A percentile compares a stretch with the other conserved stretches of the same genome.
Conservation (phyloP, 2,888 invertebrate species). For the Sclerodermus sp. region DNA sequence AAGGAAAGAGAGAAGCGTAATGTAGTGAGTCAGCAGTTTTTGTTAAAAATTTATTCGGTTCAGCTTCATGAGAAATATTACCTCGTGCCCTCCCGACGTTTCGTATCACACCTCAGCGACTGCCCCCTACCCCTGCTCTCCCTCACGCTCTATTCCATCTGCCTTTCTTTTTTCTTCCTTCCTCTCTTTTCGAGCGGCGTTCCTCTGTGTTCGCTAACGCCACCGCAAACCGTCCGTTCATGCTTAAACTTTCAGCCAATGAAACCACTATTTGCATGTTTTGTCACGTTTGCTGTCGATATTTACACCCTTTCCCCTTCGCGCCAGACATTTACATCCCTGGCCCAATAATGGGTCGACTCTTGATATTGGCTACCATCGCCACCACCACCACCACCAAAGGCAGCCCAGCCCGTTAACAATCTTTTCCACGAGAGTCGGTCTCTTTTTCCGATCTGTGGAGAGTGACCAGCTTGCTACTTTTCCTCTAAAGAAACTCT, state of each 20-base stretch:
- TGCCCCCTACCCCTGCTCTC: slow-evolving; percentile 18
- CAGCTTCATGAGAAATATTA: slow-evolving; percentile 38
- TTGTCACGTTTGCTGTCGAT: too few relatives aligned
- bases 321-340: too few relatives aligned
- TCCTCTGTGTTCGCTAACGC: slow-evolving; percentile 9
- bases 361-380: too few relatives aligned
- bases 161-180: slow-evolving; percentile 10
- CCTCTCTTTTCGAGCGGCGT: slow-evolving; percentile 15
- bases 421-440: too few relatives aligned
- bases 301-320: too few relatives aligned
- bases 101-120: slow-evolving; percentile 32
- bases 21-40: slow-evolving; percentile 41
- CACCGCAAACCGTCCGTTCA: slow-evolving; percentile 13
- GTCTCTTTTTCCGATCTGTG: too few relatives aligned
- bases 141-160: slow-evolving; percentile 3
- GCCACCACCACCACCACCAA: too few relatives aligned
- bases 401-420: too few relatives aligned
- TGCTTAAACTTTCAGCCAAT: slow-evolving; percentile 14
- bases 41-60: slow-evolving; percentile 46
- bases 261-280: too few relatives aligned
- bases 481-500: too few relatives aligned
- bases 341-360: too few relatives aligned
- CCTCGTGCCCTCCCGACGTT: slow-evolving; percentile 24
- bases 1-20: slow-evolving; percentile 25
- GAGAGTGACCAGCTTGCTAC: too few relatives aligned